Evolutionary conservation across 2,797 vertebrate species (phyloP), one percentile per base, ranked within the genome.

Genomic region (Typhlichthys eigenmanni): DNA sequence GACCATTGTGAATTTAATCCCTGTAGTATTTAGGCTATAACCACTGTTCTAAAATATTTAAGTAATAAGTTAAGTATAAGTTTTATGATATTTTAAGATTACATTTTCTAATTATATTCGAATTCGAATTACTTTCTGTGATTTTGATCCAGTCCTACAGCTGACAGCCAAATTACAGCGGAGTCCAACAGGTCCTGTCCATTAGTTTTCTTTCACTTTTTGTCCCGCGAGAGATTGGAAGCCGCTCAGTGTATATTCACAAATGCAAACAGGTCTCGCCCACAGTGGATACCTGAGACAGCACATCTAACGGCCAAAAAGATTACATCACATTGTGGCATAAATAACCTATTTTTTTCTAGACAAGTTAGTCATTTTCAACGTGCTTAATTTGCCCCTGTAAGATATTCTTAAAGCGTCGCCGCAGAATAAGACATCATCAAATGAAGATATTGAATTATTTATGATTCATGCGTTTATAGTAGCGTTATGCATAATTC

Each of bases 141-240:
- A 84, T 81, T 82, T 83, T 85, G 85, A 85, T 87, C 82, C 83
- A 79, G 84, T 83, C 81, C 88, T 75, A 72, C 84, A 78, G 87
- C 81, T 85, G 68, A 65, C 60, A 72, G 79, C 78, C 73, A 86
- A 92, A 92, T 88, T 84, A 86, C 85, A 85, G 85, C 76, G 80
- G 85, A 90, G 91, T 85, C 91, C 91, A 92, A 89, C 91, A 89
- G 85, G 87, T 92, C 82, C 83, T 76, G 83, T 84, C 78, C 86
- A 81, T 79, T 87, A 79, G 80, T 80, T 77, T 82, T 74, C 74
- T 69, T 7, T 17, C 19, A 38, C 38, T 67, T 62, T 66, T 24
- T 7, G 24, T 24, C 16, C 72, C 65, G 73, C 72, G 81, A 80
- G 78, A 85, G 80, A 87, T 84, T 86, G 79, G 84, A 75, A 66